Conservation (phyloP, 1,140 invertebrate genomes). For the Aradophagus sp. region DNA sequence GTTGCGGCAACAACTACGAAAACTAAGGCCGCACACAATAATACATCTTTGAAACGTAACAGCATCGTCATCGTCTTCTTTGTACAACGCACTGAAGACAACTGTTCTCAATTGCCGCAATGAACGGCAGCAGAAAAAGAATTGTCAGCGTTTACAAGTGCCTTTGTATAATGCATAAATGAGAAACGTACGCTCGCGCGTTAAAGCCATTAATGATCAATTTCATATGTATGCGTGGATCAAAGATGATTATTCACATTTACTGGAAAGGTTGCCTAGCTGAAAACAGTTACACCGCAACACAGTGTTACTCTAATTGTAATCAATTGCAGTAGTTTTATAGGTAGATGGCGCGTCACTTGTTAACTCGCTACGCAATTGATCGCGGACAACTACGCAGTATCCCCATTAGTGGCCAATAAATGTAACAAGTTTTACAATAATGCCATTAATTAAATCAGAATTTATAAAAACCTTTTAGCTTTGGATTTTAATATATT, state of each 20-base stretch:
- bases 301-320: conserved; percentile 7
- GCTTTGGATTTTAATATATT: too few species aligned
- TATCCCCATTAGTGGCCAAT: too few species aligned
- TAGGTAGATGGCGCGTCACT: conserved; percentile 14
- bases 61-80: conserved; percentile 29
- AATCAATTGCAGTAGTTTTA: conserved; percentile 34
- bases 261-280: conserved; percentile 35
- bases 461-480: too few species aligned
- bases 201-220: conserved; percentile 46
- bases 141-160: conserved; percentile 38
- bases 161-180: conserved; percentile 32
- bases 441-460: too few species aligned
- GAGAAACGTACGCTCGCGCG: conserved; percentile 21
- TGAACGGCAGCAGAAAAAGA: conserved; percentile 46
- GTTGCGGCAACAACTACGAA: conserved; percentile 8
- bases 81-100: conserved; percentile 20
- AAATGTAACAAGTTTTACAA: too few species aligned
- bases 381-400: too few species aligned
- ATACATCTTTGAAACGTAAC: conserved; percentile 16
- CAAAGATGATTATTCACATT: conserved; percentile 38
- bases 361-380: too few species aligned
- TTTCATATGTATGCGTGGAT: conserved; percentile 38
- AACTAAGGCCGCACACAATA: conserved; percentile 21
- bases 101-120: conserved; percentile 34
- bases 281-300: conserved; percentile 10